phyloP scores from a whole-genome alignment of 2,113 vertebrate species.

The Platysternon megacephalum region DNA sequence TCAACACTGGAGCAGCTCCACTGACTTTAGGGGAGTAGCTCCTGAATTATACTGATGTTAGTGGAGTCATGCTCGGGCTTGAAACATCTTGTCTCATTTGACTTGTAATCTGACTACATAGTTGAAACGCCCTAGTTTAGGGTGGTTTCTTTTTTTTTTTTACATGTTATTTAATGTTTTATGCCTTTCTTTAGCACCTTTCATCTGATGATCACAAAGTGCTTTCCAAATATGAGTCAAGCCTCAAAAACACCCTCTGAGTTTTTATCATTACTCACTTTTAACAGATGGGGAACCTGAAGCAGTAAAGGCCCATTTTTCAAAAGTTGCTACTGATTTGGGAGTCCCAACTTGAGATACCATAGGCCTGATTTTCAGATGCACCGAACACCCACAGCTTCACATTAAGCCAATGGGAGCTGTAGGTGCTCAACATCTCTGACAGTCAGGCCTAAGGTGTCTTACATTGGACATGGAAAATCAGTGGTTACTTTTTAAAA shows the following conservation, averaged over 20 bases:
- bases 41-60: constrained; percentile 33
- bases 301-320: not conserved
- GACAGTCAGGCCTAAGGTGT: rapidly evolving
- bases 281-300: constrained; percentile 16
- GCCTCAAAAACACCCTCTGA: not conserved
- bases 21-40: not conserved
- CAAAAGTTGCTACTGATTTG: not conserved
- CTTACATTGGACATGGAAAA: not conserved
- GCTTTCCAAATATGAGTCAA: not conserved
- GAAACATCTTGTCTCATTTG: constrained; percentile 47
- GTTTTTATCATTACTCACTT: not conserved
- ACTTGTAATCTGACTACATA: constrained; percentile 31
- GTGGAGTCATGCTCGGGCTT: constrained; percentile 23
- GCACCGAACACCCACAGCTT: not conserved
- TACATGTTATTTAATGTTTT: not conserved
- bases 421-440: not conserved
- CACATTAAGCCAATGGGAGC: not conserved
- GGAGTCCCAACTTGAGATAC: not conserved
- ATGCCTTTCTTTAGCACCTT: constrained; percentile 14
- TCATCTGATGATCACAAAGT: not conserved
- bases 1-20: not conserved
- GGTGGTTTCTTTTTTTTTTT: not conserved
- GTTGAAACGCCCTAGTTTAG: not conserved
- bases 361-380: not conserved
- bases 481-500: not conserved